Conservation (phyloP, 2,797 vertebrate genomes). For the Pterois miles region DNA sequence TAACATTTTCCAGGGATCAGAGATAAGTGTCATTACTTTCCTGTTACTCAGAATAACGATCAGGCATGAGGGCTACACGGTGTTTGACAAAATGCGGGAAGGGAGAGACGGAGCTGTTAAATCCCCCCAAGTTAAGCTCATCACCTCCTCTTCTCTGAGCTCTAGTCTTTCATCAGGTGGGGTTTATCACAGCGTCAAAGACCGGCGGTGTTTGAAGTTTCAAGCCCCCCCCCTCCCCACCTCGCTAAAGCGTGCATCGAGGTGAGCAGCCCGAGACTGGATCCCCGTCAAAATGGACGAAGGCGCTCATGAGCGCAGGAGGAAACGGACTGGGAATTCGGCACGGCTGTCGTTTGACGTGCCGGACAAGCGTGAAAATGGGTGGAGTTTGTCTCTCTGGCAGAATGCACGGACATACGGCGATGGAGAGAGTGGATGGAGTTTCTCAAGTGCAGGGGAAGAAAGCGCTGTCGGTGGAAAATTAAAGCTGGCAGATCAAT, state of each 20-base stretch:
- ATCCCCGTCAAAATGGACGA: constrained; percentile 41
- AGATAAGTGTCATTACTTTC: constrained; percentile 46
- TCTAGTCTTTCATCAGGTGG: constrained; percentile 73
- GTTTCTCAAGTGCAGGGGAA: constrained; percentile 31
- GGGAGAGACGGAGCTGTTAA: constrained; percentile 66
- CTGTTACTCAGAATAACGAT: constrained; percentile 52
- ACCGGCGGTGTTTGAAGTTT: constrained; percentile 73
- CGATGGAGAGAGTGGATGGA: not conserved
- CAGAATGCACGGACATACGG: constrained; percentile 2
- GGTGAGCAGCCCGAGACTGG: constrained; percentile 54
- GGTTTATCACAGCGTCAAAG: constrained; percentile 67
- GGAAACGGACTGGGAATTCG: constrained; percentile 9
- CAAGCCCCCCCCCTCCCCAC: not conserved
- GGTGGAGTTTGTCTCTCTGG: constrained; percentile 28
- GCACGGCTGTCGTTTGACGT: constrained; percentile 35
- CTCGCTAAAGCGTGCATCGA: constrained; percentile 64
- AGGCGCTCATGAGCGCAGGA: not conserved
- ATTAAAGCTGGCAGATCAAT: constrained; percentile 72
- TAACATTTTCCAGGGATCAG: constrained; percentile 46
- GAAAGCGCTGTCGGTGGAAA: constrained; percentile 55
- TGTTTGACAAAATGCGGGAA: constrained; percentile 65
- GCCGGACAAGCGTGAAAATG: constrained; percentile 17
- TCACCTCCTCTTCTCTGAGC: constrained; percentile 66
- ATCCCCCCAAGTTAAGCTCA: constrained; percentile 80
- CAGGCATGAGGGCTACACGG: constrained; percentile 40